Base-by-base conservation (phyloP, 1,140 invertebrate species). In the Cydia fagiglandana region DNA sequence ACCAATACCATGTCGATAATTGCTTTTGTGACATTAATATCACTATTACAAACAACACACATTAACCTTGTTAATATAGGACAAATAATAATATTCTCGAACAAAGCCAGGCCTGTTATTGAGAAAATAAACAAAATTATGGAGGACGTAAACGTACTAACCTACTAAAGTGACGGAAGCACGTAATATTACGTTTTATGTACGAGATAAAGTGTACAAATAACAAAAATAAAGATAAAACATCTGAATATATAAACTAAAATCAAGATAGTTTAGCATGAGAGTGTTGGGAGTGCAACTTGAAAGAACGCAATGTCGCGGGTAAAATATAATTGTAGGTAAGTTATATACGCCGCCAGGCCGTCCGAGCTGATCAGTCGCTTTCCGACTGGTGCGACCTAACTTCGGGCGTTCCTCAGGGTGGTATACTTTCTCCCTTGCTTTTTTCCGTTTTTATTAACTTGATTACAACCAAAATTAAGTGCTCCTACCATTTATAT, bases 1-100 rank as follows among this genome's bases (percentile, higher is more conserved):
- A n/a, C 56, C n/a, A 24, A 61, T 61, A 61, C 1, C 2, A 24
- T 2, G 5, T 56, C 53, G 53, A 24, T 61, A 61, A 61, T 61
- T 61, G 56, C 56, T 61, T 61, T 61, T 24, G 56, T 61, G 56
- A 61, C 20, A 61, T 61, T 61, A 61, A 61, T 61, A 61, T 0
- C 17, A 24, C 56, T 17, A 61, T 61, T 24, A 61, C 17, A 61
- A 20, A 61, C 20, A 61, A 24, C n/a, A 12, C 12, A 9, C n/a
- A 53, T 13, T 24, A 24, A 61, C 56, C 17, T 24, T 20, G n/a
- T 17, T 53, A 17, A 17, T n/a, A 53, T 53, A 53, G n/a, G n/a
- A 61, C 10, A 61, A 24, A 24, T 61, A 61, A 24, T 61, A 24
- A 61, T n/a, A 61, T 12, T 0, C 56, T 10, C 3, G 9, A 61